These are phyloP conservation scores for Anguilla marmorata DNA, from an alignment of 2,797 vertebrate genomes.

Conservation along the genomic window DNA sequence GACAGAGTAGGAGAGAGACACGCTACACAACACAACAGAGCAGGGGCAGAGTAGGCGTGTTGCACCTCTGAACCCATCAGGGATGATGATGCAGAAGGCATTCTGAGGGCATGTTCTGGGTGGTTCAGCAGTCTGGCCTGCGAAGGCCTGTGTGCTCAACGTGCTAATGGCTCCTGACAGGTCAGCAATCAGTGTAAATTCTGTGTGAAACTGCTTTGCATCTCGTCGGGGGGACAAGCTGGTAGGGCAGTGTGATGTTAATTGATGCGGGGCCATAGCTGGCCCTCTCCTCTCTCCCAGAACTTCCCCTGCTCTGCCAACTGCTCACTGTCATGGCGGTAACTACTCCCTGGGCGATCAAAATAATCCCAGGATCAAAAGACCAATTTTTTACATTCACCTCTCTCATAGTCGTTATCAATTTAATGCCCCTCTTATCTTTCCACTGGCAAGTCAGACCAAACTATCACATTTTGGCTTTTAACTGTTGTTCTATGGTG, in stretches of 20 bases:
- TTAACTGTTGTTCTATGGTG: not conserved
- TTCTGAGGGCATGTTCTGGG: slow-evolving; percentile 9
- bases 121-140: slow-evolving; percentile 48
- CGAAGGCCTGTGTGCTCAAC: slow-evolving; percentile 41
- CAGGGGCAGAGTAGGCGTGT: slow-evolving; percentile 53
- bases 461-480: not conserved
- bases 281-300: slow-evolving; percentile 30
- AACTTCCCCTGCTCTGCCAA: slow-evolving; percentile 34
- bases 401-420: not conserved
- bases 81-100: slow-evolving; percentile 40
- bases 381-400: slow-evolving; percentile 12
- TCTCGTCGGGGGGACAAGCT: slow-evolving; percentile 34
- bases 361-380: slow-evolving; percentile 39
- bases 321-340: slow-evolving; percentile 16
- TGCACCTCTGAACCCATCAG: slow-evolving; percentile 57
- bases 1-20: not conserved
- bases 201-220: slow-evolving; percentile 49
- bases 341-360: slow-evolving; percentile 32
- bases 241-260: slow-evolving; percentile 33
- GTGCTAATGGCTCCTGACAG: slow-evolving; percentile 58
- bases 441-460: not conserved
- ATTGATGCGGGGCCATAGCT: slow-evolving; percentile 25
- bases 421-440: not conserved
- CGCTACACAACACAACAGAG: not conserved
- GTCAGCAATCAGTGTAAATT: slow-evolving; percentile 47